Evolutionary conservation across 2,113 vertebrate genomes (phyloP), one percentile per base, ranked within the genome.

Genomic region (Phylloscopus trochiloides): DNA sequence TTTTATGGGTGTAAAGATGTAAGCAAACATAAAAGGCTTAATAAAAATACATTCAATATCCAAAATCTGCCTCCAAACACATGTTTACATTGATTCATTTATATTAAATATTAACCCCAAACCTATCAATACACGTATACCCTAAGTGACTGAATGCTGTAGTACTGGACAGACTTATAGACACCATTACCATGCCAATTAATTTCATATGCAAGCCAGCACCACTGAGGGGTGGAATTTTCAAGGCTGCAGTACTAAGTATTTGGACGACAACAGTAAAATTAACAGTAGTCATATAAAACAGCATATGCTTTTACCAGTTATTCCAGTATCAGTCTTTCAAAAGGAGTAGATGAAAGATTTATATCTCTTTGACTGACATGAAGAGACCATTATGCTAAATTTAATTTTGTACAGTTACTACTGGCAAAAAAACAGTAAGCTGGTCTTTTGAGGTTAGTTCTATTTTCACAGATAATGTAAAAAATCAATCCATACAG

Each of bases 1-100:
- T 48, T 66, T 65, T 51, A 31, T 1, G 1, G 12, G 3, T 20
- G 1, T 43, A 74, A 92, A 71, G n/a, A 59, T 0, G 0, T 31
- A 62, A 81, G 31, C 6, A 77, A 74, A 67, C 36, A 43, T 78
- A 55, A 77, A 76, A 77, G 43, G 22, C 5, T 82, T 51, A 78
- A 32, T 38, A 78, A 78, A 77, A 90, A 50, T 25, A 4, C 3
- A 50, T 21, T 71, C 12, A 59, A 9, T 28, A 74, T 38, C 10
- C 20, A 73, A 88, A 80, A 28, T 65, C 38, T 86, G 38, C 47
- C 82, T 90, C n/a, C 21, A 82, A 86, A 83, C 8, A n/a, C 5
- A 34, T 21, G 50, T 8, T 32, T 20, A 55, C 6, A 43, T 4
- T n/a, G 34, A 62, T 31, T 59, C 4, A 58, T 76, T 63, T 12